Evolutionary conservation across 2,888 invertebrate genomes (phyloP).

Genomic region (Brachynemurus nebulosus): DNA sequence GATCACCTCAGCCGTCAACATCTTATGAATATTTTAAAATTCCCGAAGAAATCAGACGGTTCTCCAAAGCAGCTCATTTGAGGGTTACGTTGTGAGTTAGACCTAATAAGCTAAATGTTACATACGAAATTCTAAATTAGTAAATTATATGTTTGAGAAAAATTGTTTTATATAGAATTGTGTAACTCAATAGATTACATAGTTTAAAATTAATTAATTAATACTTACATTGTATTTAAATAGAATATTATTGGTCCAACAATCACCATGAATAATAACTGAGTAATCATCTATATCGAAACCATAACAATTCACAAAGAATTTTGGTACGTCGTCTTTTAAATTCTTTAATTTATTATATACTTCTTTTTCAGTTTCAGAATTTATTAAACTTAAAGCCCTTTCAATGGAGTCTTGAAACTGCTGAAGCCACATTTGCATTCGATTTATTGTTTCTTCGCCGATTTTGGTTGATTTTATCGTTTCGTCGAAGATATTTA

Average conservation of each 20-base stretch:
- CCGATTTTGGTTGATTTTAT: neutral
- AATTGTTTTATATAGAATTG: no score
- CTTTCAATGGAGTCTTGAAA: neutral
- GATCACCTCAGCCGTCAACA: no score
- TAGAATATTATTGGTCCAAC: slow-evolving; percentile 22
- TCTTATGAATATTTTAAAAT: no score
- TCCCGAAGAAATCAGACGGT: no score
- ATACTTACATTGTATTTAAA: slow-evolving; percentile 20
- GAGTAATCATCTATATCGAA: slow-evolving; percentile 16
- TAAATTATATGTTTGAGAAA: no score
- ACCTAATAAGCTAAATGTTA: no score
- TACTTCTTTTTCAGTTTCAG: neutral
- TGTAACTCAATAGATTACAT: no score
- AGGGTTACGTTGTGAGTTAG: no score
- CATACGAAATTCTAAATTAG: no score
- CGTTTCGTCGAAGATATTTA: neutral
- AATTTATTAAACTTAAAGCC: neutral
- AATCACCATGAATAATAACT: slow-evolving; percentile 23
- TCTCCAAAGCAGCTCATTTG: no score
- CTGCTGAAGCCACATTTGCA: neutral
- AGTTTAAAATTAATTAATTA: no score
- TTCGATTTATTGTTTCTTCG: neutral
- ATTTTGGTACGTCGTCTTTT: neutral
- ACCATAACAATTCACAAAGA: neutral
- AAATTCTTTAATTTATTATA: neutral